A percentile compares a stretch with the other conserved stretches of the same genome.
These are phyloP conservation scores for Petrocephalus zakoni DNA, from an alignment of 2,113 vertebrate genomes.

Conservation along the genomic window DNA sequence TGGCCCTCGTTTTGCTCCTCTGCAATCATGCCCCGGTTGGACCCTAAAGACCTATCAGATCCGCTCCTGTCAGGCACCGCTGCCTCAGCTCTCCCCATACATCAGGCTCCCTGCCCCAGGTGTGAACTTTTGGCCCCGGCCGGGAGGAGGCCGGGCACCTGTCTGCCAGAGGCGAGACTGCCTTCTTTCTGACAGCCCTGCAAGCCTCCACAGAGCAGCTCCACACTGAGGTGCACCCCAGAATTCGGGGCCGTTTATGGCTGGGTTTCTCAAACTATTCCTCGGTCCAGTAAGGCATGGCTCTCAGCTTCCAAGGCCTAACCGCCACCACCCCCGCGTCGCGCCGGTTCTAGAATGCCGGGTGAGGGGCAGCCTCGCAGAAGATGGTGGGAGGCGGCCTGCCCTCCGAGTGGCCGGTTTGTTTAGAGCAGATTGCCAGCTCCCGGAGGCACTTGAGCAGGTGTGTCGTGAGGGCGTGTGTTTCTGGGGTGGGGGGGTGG, in stretches of 20 bases:
- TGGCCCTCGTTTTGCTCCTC: not conserved
- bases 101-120: not conserved
- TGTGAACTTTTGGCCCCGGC: not conserved
- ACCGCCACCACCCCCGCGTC: not conserved
- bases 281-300: not conserved
- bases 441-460: slow-evolving; percentile 3
- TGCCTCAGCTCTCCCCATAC: not conserved
- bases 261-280: not conserved
- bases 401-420: not conserved
- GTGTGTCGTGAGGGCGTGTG: slow-evolving; percentile 11
- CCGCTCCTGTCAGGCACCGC: not conserved
- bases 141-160: not conserved
- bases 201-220: not conserved
- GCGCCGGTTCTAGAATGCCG: not conserved
- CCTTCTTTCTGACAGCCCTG: not conserved
- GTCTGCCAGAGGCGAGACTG: not conserved
- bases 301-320: not conserved
- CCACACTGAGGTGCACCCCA: not conserved
- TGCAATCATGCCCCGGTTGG: not conserved
- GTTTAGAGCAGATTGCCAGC: slow-evolving; percentile 8
- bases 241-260: not conserved
- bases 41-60: not conserved
- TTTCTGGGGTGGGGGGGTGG: not conserved
- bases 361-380: not conserved
- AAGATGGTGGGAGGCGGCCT: not conserved